These are phyloP conservation scores for Saccopteryx leptura DNA, from an alignment of 2,113 vertebrate species.

Conservation along the genomic window DNA sequence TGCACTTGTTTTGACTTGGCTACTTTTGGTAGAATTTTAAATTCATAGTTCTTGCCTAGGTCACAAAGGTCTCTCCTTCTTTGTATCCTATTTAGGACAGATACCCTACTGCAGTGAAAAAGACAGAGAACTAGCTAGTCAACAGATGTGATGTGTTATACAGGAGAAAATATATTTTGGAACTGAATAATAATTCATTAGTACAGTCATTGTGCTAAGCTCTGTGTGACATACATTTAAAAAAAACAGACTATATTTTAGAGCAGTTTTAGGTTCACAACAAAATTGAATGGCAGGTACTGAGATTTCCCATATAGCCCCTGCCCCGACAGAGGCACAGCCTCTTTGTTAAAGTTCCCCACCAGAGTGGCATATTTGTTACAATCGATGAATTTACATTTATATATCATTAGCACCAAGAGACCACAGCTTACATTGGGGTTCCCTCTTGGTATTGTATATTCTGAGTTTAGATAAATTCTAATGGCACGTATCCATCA, in stretches of 20 bases:
- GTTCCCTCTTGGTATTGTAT: neutral
- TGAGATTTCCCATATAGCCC: neutral
- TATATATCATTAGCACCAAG: neutral
- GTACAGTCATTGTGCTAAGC: neutral
- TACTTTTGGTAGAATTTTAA: slow-evolving; percentile 3
- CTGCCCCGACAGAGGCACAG: neutral
- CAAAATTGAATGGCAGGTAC: neutral
- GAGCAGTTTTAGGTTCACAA: neutral
- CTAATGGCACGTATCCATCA: neutral
- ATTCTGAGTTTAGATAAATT: neutral
- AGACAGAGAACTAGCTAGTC: neutral
- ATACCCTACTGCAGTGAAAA: neutral
- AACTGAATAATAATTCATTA: neutral
- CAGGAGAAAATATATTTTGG: neutral
- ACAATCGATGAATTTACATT: neutral
- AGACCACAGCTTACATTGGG: neutral
- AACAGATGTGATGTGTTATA: neutral
- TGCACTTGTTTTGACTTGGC: neutral
- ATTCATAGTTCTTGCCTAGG: neutral
- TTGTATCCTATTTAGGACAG: neutral
- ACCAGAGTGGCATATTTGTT: neutral
- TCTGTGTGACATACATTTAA: neutral
- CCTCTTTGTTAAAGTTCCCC: neutral
- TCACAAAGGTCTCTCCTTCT: slow-evolving; percentile 20
- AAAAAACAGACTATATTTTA: neutral